phyloP scores from a whole-genome alignment of 2,888 invertebrate species.

The Piscicola geometra region DNA sequence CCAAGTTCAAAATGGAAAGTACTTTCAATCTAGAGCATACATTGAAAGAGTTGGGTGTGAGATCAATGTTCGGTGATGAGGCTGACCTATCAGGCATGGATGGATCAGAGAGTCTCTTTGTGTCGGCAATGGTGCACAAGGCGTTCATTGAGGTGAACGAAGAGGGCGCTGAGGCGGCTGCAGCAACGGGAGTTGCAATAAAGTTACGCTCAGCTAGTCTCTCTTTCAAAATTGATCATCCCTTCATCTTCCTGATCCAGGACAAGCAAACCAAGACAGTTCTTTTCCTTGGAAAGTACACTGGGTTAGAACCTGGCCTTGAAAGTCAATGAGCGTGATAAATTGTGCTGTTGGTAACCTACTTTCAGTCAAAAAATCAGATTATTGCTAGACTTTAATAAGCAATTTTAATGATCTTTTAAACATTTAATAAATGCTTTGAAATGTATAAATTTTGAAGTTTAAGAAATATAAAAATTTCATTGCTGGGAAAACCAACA shows the following conservation, averaged over 20 bases:
- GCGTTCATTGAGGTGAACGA: conserved; percentile 49
- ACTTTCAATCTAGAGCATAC: conserved; percentile 37
- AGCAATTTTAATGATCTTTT: too few relatives aligned
- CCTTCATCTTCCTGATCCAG: conserved; percentile 42
- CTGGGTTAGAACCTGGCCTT: conserved; percentile 19
- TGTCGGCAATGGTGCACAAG: conserved; percentile 51
- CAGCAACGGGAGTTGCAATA: conserved; percentile 44
- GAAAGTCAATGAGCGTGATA: background rate
- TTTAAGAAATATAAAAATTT: too few relatives aligned
- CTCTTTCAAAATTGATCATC: conserved; percentile 40
- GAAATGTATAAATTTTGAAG: too few relatives aligned
- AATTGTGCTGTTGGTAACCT: too few relatives aligned
- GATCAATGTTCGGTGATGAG: conserved; percentile 42
- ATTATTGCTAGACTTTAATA: too few relatives aligned
- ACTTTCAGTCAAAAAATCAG: too few relatives aligned
- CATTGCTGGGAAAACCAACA: too few relatives aligned
- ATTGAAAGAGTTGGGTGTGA: conserved; percentile 40
- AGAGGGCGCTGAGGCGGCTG: conserved; percentile 47
- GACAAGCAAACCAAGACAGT: conserved; percentile 38
- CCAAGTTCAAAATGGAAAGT: conserved; percentile 42
- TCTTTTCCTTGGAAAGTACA: conserved; percentile 40
- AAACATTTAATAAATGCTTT: too few relatives aligned
- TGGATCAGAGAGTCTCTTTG: conserved; percentile 44
- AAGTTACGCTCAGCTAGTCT: background rate
- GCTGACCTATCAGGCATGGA: conserved; percentile 51